phyloP scores from a whole-genome alignment of 2,888 invertebrate genomes.

The Octonoba sinensis region DNA sequence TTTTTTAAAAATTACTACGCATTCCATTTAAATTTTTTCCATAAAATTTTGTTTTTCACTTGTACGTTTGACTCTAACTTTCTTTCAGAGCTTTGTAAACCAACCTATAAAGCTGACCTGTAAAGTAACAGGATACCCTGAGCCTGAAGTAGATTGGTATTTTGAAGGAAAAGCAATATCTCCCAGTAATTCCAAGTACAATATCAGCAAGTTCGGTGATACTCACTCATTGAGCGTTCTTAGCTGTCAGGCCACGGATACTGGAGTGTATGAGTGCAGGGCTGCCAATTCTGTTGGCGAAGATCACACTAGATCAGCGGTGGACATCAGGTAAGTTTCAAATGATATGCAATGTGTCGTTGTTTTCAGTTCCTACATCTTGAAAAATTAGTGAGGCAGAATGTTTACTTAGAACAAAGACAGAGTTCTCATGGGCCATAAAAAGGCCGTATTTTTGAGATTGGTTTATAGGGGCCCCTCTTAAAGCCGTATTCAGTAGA shows the following conservation, averaged over 20 bases:
- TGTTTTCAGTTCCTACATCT: background rate
- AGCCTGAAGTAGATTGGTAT: constrained; percentile 89
- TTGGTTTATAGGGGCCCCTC: too few relatives aligned
- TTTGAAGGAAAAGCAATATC: constrained; percentile 82
- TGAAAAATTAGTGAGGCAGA: too few relatives aligned
- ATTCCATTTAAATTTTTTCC: background rate
- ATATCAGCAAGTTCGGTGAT: constrained; percentile 74
- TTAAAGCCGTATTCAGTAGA: too few relatives aligned
- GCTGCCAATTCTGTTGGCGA: constrained; percentile 86
- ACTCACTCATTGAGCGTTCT: constrained; percentile 81
- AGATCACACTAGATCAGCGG: constrained; percentile 74
- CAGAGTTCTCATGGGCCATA: too few relatives aligned
- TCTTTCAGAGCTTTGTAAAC: constrained; percentile 32
- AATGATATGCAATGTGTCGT: too few relatives aligned
- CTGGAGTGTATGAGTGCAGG: constrained; percentile 83
- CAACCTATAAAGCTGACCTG: constrained; percentile 82
- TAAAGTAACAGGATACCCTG: constrained; percentile 84
- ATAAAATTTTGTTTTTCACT: background rate
- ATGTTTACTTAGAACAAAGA: too few relatives aligned
- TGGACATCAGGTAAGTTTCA: constrained; percentile 61
- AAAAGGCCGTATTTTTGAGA: too few relatives aligned
- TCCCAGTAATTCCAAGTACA: constrained; percentile 77
- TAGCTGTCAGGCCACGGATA: constrained; percentile 78
- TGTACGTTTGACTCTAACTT: background rate
- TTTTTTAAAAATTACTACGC: too few relatives aligned